Conservation (phyloP, 2,113 vertebrate genomes). For the Eurystomus gularis region DNA sequence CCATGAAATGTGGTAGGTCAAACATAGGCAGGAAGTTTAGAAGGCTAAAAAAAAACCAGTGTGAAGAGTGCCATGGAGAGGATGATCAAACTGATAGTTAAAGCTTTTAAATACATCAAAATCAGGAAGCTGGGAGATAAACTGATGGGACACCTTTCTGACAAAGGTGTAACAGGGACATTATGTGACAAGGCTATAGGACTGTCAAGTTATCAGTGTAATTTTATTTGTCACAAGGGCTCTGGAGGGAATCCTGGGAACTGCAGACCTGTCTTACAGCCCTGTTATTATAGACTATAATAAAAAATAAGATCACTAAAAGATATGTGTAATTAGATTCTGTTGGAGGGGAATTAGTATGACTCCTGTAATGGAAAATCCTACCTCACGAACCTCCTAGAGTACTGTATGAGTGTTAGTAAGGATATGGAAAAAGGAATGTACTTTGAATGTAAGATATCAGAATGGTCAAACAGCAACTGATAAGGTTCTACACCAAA, state of each 20-base stretch:
- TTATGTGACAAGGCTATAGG: not conserved
- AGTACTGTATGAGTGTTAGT: not conserved
- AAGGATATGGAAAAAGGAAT: not conserved
- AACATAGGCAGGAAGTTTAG: not conserved
- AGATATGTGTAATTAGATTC: not conserved
- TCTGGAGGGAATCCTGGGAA: not conserved
- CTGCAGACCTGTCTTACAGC: not conserved
- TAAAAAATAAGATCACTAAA: not conserved
- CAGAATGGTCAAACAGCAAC: not conserved
- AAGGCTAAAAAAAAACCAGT: not conserved
- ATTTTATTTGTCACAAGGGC: not conserved
- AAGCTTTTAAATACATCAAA: not conserved
- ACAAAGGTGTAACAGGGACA: not conserved
- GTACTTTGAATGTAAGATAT: not conserved
- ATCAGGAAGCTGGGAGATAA: not conserved
- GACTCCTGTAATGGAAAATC: not conserved
- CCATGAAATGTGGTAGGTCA: not conserved
- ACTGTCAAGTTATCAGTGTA: not conserved
- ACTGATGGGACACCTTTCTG: not conserved
- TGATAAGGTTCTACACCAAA: slow-evolving; percentile 16
- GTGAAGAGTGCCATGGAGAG: not conserved
- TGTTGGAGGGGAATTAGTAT: not conserved
- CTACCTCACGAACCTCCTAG: not conserved
- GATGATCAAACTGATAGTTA: not conserved
- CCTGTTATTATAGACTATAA: not conserved